Percentiles rank a stretch among this genome's conserved stretches.
Conservation (phyloP, 1,140 invertebrate species). For the Bradynema listronoti region DNA sequence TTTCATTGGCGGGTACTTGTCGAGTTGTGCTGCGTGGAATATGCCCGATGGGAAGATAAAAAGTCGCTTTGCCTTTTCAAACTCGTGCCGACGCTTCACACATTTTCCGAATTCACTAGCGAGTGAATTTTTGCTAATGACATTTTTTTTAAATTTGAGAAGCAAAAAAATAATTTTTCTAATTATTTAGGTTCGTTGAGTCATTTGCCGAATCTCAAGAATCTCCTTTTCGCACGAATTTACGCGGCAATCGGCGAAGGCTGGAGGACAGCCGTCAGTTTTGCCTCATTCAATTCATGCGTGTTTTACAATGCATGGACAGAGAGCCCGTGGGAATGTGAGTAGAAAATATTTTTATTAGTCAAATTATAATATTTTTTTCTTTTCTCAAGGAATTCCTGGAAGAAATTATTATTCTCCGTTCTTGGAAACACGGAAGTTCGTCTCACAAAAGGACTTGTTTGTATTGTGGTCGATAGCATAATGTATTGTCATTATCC, state of each 20-base stretch:
- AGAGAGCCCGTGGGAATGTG: slow-evolving; percentile 17
- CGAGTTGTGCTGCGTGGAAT: slow-evolving; percentile 9
- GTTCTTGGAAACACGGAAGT: slow-evolving; percentile 17
- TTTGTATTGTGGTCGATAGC: slow-evolving; percentile 16
- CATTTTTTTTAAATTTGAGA: no score
- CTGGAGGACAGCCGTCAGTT: slow-evolving; percentile 5
- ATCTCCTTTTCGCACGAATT: not conserved
- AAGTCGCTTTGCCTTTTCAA: slow-evolving; percentile 10
- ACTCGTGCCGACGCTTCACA: slow-evolving; percentile 18
- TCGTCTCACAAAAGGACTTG: slow-evolving; percentile 4
- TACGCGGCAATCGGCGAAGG: not conserved
- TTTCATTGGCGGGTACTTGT: slow-evolving; percentile 17
- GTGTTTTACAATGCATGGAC: slow-evolving; percentile 14
- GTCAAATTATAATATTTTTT: not conserved
- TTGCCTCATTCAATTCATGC: slow-evolving; percentile 17
- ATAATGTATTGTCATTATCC: slow-evolving; percentile 12
- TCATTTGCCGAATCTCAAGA: not conserved
- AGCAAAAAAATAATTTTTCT: slow-evolving; percentile 3
- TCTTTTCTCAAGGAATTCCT: slow-evolving; percentile 7
- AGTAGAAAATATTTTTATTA: not conserved
- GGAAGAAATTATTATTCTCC: slow-evolving; percentile 15
- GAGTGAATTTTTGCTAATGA: slow-evolving; percentile 16
- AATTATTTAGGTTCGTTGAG: slow-evolving; percentile 1
- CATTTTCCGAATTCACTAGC: slow-evolving; percentile 21
- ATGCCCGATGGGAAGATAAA: slow-evolving; percentile 3